Conservation (phyloP, 2,888 invertebrate species). For the Drosophila dives region DNA sequence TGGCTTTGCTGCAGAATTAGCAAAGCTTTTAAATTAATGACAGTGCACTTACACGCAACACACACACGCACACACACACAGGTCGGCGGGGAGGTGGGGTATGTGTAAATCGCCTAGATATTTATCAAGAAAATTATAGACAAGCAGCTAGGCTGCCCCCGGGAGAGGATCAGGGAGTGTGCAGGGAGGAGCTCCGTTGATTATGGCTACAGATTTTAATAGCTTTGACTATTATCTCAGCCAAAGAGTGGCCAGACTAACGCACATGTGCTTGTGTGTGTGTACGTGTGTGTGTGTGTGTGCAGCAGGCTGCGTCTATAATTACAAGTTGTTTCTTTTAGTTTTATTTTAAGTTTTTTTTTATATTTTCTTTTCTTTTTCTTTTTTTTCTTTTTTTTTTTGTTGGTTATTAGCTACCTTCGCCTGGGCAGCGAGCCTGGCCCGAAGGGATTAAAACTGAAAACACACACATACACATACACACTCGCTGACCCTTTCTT, state of each 20-base stretch:
- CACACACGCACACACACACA: background rate
- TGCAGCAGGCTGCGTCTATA: slow-evolving; percentile 40
- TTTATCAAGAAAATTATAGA: slow-evolving; percentile 78
- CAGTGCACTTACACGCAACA: slow-evolving; percentile 34
- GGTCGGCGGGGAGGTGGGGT: background rate
- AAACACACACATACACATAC: slow-evolving; percentile 15
- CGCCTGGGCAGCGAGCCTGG: slow-evolving; percentile 28
- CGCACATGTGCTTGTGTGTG: slow-evolving; percentile 36
- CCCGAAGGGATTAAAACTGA: slow-evolving; percentile 72
- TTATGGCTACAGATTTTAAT: slow-evolving; percentile 77
- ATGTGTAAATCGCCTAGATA: slow-evolving; percentile 76
- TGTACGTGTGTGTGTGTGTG: slow-evolving; percentile 2
- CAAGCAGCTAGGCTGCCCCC: slow-evolving; percentile 25
- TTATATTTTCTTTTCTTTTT: slow-evolving; percentile 10
- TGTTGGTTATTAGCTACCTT: slow-evolving; percentile 77
- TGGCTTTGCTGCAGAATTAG: slow-evolving; percentile 57
- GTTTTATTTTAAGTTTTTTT: slow-evolving; percentile 29
- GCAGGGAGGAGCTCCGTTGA: slow-evolving; percentile 57
- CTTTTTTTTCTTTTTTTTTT: slow-evolving; percentile 7
- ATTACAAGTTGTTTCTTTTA: slow-evolving; percentile 52
- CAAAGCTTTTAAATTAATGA: slow-evolving; percentile 76
- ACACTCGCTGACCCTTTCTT: slow-evolving; percentile 48
- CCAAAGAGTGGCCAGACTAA: slow-evolving; percentile 74
- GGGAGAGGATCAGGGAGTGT: slow-evolving; percentile 1
- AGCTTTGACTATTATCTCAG: slow-evolving; percentile 73